These are phyloP conservation scores for Lordiphosa mommai DNA, from an alignment of 1,140 invertebrate species.

Conservation along the genomic window DNA sequence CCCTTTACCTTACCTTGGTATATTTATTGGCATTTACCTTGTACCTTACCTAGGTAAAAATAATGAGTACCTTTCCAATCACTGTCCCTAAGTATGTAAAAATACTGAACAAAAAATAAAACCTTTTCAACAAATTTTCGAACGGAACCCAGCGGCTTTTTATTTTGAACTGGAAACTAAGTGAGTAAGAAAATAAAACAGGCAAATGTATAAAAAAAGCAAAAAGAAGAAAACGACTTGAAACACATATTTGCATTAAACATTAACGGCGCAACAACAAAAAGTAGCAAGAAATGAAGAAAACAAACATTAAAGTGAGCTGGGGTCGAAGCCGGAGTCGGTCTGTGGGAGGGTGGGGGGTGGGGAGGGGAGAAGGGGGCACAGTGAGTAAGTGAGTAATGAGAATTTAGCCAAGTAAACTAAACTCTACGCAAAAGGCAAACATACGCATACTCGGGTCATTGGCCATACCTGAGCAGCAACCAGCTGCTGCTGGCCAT, in stretches of 20 bases:
- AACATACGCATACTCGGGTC: slow-evolving; percentile 24
- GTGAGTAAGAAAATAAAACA: background rate
- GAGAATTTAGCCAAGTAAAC: slow-evolving; percentile 47
- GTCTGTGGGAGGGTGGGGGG: slow-evolving; percentile 4
- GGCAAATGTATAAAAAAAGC: background rate
- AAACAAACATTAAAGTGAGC: slow-evolving; percentile 65
- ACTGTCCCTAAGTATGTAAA: no score
- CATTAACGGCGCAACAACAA: slow-evolving; percentile 57
- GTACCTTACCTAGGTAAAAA: no score
- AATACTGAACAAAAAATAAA: no score
- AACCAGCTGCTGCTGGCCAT: slow-evolving; percentile 24
- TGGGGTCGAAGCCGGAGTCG: slow-evolving; percentile 4
- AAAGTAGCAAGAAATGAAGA: slow-evolving; percentile 56
- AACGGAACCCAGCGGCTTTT: slow-evolving; percentile 42
- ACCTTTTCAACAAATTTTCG: slow-evolving; percentile 24
- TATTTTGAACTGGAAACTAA: slow-evolving; percentile 34
- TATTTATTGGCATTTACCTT: no score
- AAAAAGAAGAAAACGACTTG: slow-evolving; percentile 23
- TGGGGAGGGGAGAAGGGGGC: background rate
- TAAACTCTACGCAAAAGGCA: slow-evolving; percentile 33
- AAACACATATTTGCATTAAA: slow-evolving; percentile 70
- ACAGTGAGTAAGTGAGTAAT: slow-evolving; percentile 24
- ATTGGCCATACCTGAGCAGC: slow-evolving; percentile 35
- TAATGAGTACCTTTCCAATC: no score
- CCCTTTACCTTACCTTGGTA: no score